These are phyloP conservation scores for Corythornis madagascariensis DNA, from an alignment of 2,113 vertebrate genomes.

Conservation along the genomic window DNA sequence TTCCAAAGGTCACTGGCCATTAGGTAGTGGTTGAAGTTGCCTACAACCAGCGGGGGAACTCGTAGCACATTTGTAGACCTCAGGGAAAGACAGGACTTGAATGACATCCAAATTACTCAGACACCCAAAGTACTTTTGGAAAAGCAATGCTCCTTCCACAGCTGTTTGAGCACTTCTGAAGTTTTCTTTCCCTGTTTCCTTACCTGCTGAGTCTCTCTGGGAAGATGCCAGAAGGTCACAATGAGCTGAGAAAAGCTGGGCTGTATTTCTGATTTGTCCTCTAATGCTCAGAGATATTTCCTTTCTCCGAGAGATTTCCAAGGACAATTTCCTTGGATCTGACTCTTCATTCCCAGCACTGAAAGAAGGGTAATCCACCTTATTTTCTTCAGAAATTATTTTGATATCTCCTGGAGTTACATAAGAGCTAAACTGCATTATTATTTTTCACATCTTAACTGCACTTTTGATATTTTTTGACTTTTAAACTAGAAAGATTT, in stretches of 20 bases:
- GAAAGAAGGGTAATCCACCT: background rate
- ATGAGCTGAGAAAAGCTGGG: background rate
- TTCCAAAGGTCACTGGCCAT: background rate
- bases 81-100: background rate
- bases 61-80: rapidly evolving
- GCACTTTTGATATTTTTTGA: background rate
- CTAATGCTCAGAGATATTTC: rapidly evolving
- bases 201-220: rapidly evolving
- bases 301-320: too few species aligned
- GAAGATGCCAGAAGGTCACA: background rate
- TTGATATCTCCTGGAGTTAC: background rate
- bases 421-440: background rate
- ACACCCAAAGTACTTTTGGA: background rate
- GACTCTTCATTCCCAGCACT: background rate
- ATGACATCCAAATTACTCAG: rapidly evolving
- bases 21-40: rapidly evolving
- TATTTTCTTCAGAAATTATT: background rate
- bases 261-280: background rate
- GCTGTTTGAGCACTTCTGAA: background rate
- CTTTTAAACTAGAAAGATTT: background rate
- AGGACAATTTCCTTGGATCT: background rate
- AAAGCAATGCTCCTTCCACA: background rate
- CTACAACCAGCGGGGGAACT: background rate
- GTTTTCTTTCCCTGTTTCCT: background rate
- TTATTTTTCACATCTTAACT: background rate